A percentile compares a stretch with the other conserved stretches of the same genome.
These are phyloP conservation scores for Ypsolopha scabrella DNA, from an alignment of 2,888 invertebrate genomes.

Conservation along the genomic window DNA sequence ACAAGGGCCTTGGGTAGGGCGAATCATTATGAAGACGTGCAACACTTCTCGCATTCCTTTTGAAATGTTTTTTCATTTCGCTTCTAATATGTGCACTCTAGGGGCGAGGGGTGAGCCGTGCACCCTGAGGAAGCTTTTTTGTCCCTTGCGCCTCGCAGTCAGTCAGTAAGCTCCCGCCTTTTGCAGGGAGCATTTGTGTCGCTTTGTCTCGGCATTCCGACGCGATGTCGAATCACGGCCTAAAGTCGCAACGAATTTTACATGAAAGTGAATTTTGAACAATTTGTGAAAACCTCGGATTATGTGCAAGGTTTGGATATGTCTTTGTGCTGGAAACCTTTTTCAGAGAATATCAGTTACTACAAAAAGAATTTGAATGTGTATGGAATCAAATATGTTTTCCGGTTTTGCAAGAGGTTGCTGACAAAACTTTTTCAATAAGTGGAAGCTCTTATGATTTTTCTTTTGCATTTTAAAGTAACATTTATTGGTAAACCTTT, in stretches of 20 bases:
- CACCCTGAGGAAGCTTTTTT: conserved; percentile 27
- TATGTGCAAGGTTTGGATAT: too few relatives aligned
- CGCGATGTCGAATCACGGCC: conserved; percentile 4
- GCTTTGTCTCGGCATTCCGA: conserved; percentile 20
- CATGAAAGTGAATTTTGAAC: too few relatives aligned
- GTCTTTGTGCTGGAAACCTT: not conserved
- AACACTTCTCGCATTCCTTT: conserved; percentile 45
- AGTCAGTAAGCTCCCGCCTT: conserved; percentile 45
- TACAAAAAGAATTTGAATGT: too few relatives aligned
- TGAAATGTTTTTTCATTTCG: conserved; percentile 25
- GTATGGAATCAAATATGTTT: too few relatives aligned
- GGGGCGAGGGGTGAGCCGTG: conserved; percentile 32
- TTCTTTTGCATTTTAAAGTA: too few relatives aligned
- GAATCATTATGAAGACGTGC: conserved; percentile 29
- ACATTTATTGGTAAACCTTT: not conserved
- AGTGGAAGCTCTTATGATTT: not conserved
- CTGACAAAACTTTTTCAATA: not conserved
- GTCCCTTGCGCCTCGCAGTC: conserved; percentile 20
- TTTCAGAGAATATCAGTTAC: not conserved
- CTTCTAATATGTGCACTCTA: conserved; percentile 53
- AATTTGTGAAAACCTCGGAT: too few relatives aligned
- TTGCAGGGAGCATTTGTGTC: conserved; percentile 34
- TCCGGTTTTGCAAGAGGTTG: not conserved
- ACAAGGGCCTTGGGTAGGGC: conserved; percentile 22
- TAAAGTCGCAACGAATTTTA: conserved; percentile 4